A percentile compares a stretch with the other conserved stretches of the same genome.
Evolutionary conservation across 2,888 invertebrate genomes (phyloP).

Genomic region (Cantharis nigra): DNA sequence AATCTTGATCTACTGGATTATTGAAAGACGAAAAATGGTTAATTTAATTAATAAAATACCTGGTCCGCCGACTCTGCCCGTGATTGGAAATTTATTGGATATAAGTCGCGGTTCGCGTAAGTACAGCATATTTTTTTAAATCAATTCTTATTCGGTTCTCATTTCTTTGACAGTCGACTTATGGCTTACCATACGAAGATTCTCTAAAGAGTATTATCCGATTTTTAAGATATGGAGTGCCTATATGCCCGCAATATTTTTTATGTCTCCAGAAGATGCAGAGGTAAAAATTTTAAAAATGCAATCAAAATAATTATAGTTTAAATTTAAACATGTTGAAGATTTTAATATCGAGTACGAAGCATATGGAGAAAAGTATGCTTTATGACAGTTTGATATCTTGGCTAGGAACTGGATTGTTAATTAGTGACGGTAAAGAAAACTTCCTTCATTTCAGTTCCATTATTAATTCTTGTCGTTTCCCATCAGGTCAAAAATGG

Average conservation of each 20-base stretch:
- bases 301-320: not conserved
- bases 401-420: not conserved
- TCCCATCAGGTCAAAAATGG: slow-evolving; percentile 54
- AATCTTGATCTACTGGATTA: not conserved
- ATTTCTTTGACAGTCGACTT: not conserved
- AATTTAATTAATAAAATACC: not conserved
- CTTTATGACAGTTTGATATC: not conserved
- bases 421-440: not conserved
- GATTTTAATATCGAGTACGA: not conserved
- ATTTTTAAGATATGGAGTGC: not conserved
- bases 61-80: not conserved
- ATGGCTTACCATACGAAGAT: not conserved
- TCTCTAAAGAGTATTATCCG: not conserved
- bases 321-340: not conserved
- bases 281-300: not conserved
- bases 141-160: not conserved
- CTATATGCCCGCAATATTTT: not conserved
- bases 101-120: not conserved
- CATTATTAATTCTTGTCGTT: not conserved
- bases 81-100: not conserved
- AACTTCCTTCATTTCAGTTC: not conserved
- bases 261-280: not conserved
- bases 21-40: not conserved
- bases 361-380: not conserved
- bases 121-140: not conserved